phyloP scores from a whole-genome alignment of 2,113 vertebrate species.

The Nesogale talazaci region DNA sequence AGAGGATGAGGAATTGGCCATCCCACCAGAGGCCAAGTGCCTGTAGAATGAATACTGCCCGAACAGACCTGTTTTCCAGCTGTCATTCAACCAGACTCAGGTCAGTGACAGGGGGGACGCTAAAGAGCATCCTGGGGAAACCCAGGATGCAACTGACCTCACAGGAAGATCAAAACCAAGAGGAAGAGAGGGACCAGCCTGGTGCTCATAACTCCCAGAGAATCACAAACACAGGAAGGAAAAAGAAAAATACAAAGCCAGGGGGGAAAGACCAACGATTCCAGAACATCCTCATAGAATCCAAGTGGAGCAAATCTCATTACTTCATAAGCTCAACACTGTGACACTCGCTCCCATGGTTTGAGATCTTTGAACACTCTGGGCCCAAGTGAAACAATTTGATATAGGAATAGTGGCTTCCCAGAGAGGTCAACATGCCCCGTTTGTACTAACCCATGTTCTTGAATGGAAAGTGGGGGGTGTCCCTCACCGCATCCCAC shows the following conservation, averaged over 20 bases:
- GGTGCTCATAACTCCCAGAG: not conserved
- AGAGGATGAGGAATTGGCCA: not conserved
- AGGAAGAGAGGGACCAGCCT: not conserved
- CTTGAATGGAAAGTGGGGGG: not conserved
- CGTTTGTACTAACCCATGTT: not conserved
- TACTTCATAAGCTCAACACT: not conserved
- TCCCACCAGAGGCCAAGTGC: not conserved
- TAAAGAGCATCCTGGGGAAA: not conserved
- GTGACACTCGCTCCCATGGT: not conserved
- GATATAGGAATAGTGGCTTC: not conserved
- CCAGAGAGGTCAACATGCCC: constrained; percentile 5
- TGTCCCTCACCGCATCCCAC: no score
- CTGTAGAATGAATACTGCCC: not conserved
- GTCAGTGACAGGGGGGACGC: not conserved
- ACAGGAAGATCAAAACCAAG: not conserved
- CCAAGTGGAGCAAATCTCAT: not conserved
- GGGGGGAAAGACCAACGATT: not conserved
- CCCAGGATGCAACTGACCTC: not conserved
- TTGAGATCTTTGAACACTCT: not conserved
- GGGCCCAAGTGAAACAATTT: constrained; percentile 8
- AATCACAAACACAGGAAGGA: not conserved
- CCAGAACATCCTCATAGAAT: not conserved
- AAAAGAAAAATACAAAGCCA: not conserved
- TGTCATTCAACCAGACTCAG: not conserved
- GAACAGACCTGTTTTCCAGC: not conserved